Evolutionary conservation across 2,113 vertebrate species (phyloP).

Genomic region (Pithys albifrons): DNA sequence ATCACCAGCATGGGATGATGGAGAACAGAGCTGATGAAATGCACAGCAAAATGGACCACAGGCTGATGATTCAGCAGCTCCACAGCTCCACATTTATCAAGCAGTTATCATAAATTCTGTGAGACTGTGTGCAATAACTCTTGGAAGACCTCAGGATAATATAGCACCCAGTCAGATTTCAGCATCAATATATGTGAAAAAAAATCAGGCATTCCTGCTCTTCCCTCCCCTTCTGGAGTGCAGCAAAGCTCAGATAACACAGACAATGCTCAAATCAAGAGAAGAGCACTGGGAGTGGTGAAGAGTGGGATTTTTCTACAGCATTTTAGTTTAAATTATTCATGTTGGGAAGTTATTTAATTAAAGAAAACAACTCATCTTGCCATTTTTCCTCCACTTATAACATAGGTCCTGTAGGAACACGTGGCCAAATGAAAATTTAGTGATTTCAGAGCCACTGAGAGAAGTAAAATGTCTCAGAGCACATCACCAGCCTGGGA

Average conservation of each 20-base stretch:
- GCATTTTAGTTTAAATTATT: background rate
- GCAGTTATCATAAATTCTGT: conserved; percentile 28
- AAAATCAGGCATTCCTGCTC: background rate
- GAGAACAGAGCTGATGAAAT: background rate
- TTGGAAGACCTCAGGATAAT: background rate
- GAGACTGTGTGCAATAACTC: background rate
- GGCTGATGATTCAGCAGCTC: conserved; percentile 46
- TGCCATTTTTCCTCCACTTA: background rate
- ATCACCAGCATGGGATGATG: background rate
- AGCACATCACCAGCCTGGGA: background rate
- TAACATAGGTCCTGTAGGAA: background rate
- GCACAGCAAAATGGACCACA: background rate
- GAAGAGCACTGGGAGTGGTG: background rate
- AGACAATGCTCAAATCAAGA: background rate
- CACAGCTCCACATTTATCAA: background rate
- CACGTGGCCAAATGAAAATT: background rate
- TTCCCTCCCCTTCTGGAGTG: background rate
- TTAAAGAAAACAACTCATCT: background rate
- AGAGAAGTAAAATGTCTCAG: background rate
- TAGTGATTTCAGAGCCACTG: background rate
- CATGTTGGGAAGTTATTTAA: background rate
- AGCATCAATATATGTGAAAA: background rate
- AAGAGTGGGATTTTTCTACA: background rate
- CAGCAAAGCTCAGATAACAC: background rate
- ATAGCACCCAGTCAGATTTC: background rate